These are phyloP conservation scores for Danio rerio DNA, from an alignment of 2,113 vertebrate species.

Conservation along the genomic window GRCz12tu NC_133190.1:32518001-32518500, in stretches of 20 bases:
- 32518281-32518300: slow-evolving; percentile 19
- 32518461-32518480: neutral
- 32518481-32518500: neutral
- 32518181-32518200: neutral
- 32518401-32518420: slow-evolving; percentile 30
- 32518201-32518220: slow-evolving; percentile 33
- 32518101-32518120: too few species aligned
- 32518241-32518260: slow-evolving; percentile 30
- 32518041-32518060: too few species aligned
- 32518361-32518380: slow-evolving; percentile 30
- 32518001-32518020: too few species aligned
- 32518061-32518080: too few species aligned
- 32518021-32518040: too few species aligned
- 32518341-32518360: slow-evolving; percentile 36
- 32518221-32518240: slow-evolving; percentile 29
- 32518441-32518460: slow-evolving; percentile 21
- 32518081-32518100: too few species aligned
- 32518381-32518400: slow-evolving; percentile 23
- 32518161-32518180: slow-evolving; percentile 27
- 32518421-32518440: slow-evolving; percentile 2
- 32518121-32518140: neutral
- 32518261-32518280: slow-evolving; percentile 34
- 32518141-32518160: slow-evolving; percentile 19
- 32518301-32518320: slow-evolving; percentile 22
- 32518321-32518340: slow-evolving; percentile 3